Evolutionary conservation across 2,113 vertebrate species (phyloP).

Genomic region (Chaetura pelagica): DNA sequence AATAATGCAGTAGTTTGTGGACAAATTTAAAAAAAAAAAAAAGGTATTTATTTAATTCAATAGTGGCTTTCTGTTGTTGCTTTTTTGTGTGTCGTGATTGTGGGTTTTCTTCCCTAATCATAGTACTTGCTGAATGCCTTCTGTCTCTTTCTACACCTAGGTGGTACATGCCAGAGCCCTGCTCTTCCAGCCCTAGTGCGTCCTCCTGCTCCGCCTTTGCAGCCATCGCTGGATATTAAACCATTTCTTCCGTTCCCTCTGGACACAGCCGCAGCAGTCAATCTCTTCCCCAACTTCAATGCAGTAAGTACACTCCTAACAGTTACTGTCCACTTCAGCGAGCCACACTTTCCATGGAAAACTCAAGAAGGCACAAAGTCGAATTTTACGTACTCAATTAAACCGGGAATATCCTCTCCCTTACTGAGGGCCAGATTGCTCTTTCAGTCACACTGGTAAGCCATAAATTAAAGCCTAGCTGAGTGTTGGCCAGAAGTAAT

Average conservation of each 20-base stretch:
- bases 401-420: background rate
- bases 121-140: background rate
- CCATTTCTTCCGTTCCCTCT: conserved; percentile 92
- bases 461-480: conserved; percentile 10
- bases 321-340: background rate
- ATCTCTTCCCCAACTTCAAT: conserved; percentile 93
- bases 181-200: conserved; percentile 91
- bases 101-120: background rate
- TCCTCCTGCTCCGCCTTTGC: conserved; percentile 86
- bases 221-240: conserved; percentile 90
- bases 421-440: background rate
- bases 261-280: conserved; percentile 85
- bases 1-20: background rate
- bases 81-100: background rate
- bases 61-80: background rate
- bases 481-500: background rate
- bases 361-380: background rate
- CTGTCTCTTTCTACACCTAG: conserved; percentile 70
- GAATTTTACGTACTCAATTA: conserved; percentile 11
- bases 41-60: background rate
- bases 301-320: conserved; percentile 82
- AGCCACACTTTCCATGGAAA: background rate
- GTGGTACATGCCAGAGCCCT: conserved; percentile 93
- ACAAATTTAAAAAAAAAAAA: background rate
- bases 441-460: background rate